Percentiles rank a stretch among this genome's conserved stretches.
Evolutionary conservation across 2,797 vertebrate species (phyloP).

Genomic region (Gymnopithys bicolor): DNA sequence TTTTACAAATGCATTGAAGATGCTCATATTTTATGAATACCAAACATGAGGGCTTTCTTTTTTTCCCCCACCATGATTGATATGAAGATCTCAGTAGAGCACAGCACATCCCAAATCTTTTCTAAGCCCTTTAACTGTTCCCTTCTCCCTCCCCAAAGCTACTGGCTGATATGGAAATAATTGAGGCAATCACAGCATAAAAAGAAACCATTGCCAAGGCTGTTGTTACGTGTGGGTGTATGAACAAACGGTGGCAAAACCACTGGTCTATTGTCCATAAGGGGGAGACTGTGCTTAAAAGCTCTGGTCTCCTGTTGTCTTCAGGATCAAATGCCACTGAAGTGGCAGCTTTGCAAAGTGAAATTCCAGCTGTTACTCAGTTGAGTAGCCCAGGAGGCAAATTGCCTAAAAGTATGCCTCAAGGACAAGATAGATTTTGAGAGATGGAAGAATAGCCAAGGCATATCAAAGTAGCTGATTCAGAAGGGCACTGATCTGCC

Average conservation of each 20-base stretch:
- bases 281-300: not conserved
- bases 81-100: not conserved
- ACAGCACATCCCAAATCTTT: not conserved
- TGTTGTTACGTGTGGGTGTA: not conserved
- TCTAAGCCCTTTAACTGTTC: not conserved
- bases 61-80: not conserved
- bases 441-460: not conserved
- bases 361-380: conserved; percentile 1
- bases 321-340: not conserved
- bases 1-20: not conserved
- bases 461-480: not conserved
- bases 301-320: not conserved
- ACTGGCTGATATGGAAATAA: not conserved
- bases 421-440: not conserved
- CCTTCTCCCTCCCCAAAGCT: not conserved
- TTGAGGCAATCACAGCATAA: not conserved
- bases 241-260: not conserved
- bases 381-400: not conserved
- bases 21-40: not conserved
- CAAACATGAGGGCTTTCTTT: not conserved
- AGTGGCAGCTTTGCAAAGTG: not conserved
- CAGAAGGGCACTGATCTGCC: not conserved
- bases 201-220: not conserved
- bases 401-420: not conserved
- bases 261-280: not conserved